phyloP scores from a whole-genome alignment of 2,797 vertebrate genomes.

The Ceryle rudis region DNA sequence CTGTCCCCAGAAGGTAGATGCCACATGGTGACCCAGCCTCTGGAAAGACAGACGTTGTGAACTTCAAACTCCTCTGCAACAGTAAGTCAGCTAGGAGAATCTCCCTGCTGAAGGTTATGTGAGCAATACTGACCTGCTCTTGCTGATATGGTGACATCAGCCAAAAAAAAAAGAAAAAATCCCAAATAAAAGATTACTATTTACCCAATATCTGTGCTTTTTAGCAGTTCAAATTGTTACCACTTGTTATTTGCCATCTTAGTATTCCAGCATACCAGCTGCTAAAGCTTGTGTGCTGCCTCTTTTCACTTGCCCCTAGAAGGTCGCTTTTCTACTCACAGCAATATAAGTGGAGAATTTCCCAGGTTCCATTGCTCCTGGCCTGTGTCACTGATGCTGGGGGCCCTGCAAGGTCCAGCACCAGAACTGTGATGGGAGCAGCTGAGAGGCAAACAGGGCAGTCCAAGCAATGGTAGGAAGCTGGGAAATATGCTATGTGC shows the following conservation, averaged over 20 bases:
- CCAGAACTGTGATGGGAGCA: background rate
- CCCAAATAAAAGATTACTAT: background rate
- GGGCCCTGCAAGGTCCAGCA: background rate
- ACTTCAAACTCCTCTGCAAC: background rate
- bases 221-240: background rate
- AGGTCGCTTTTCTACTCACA: background rate
- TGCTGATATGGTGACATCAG: background rate
- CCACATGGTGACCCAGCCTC: background rate
- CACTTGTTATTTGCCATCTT: background rate
- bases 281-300: background rate
- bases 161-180: background rate
- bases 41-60: background rate
- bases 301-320: background rate
- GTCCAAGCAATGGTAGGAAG: background rate
- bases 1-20: background rate
- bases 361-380: accelerated
- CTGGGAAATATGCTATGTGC: background rate
- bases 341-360: background rate
- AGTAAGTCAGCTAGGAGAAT: background rate
- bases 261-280: background rate
- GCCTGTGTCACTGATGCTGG: accelerated
- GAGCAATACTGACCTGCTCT: background rate
- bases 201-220: background rate
- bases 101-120: background rate
- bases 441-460: background rate